Base-by-base conservation (phyloP, 2,113 vertebrate genomes). In the Salvator merianae region DNA sequence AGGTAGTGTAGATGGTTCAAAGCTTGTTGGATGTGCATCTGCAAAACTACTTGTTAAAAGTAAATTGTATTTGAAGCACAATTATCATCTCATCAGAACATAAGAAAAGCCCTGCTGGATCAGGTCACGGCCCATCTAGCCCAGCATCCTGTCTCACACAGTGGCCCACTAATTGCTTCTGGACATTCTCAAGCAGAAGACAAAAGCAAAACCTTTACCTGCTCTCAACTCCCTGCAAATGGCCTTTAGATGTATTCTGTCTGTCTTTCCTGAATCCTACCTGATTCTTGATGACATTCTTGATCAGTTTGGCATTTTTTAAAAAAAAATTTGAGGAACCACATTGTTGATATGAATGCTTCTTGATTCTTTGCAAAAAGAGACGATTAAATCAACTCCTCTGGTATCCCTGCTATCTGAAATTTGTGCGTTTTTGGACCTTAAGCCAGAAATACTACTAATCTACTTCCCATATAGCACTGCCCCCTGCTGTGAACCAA, bases 401-500 rank as follows among this genome's bases (percentile, higher is more conserved):
- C 1, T 5, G 34, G 24, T 55, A 36, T 50, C 65, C 0, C 0
- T 2, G 2, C 2, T 40, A 65, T 68, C 47, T 77, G 40, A 0
- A 22, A 50, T 80, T 43, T 76, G 88, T 76, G 24, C 6, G 1
- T 34, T 85, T 43, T 32, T 77, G 68, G 3, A 5, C 30, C 70
- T 55, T 78, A 90, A 89, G 81, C 79, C 88, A 63, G 69, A 50
- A 32, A 77, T 62, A 16, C 26, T 2, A 10, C 1, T 3, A 22
- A 50, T 73, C 86, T 86, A 91, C 91, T 90, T 84, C 84, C 85
- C 94, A 94, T 89, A 2, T 90, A 89, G 93, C 87, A 92, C 79
- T 93, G 91, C 91, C 93, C 92, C 85, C 92, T 94, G 85, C 93
- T 92, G 91, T n/a, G 88, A 26, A 76, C 32, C 86, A 12, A 0